Conservation (phyloP, 2,113 vertebrate species). For the Empidonax traillii region DNA sequence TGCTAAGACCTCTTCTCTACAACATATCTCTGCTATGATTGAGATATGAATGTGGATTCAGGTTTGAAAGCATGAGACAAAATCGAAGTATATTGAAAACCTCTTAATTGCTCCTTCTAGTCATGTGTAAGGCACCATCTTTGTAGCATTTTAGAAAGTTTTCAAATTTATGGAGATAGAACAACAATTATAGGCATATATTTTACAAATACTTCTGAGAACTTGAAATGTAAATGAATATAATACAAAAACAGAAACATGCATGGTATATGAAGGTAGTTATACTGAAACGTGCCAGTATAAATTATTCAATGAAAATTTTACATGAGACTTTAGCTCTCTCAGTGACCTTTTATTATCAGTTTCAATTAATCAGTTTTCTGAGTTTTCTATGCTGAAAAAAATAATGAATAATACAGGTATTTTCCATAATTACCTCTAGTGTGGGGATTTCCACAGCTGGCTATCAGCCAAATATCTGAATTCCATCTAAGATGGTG, state of each 20-base stretch:
- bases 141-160: neutral
- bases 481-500: neutral
- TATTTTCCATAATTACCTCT: neutral
- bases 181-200: neutral
- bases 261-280: neutral
- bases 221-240: neutral
- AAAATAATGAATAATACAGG: fast-evolving
- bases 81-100: neutral
- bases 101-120: neutral
- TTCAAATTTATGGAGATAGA: neutral
- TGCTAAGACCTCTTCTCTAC: neutral
- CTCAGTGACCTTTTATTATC: neutral
- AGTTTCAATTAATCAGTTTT: neutral
- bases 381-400: neutral
- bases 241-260: neutral
- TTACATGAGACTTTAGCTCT: neutral
- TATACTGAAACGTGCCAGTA: neutral
- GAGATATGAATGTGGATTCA: neutral
- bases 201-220: neutral
- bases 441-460: neutral
- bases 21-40: neutral
- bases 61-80: neutral
- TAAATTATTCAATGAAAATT: neutral
- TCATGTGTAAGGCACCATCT: neutral
- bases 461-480: neutral